Percentiles rank a stretch among this genome's conserved stretches.
Conservation (phyloP, 2,888 invertebrate species). For the Rhodophaea formosa region DNA sequence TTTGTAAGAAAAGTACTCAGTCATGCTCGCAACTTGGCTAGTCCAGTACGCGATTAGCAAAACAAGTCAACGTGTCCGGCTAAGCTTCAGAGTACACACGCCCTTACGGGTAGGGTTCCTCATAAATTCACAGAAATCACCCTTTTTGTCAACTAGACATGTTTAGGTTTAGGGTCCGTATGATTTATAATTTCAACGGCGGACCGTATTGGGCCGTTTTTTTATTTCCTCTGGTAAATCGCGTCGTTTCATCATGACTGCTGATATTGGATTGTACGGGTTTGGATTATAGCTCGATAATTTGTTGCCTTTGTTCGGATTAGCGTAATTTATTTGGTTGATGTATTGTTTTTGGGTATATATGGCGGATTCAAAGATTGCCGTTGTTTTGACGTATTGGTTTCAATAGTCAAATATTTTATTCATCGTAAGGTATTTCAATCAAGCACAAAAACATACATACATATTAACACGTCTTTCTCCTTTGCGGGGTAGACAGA, state of each 20-base stretch:
- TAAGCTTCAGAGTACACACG: slow-evolving; percentile 27
- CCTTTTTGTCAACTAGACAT: slow-evolving; percentile 77
- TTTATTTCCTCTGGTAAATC: slow-evolving; percentile 36
- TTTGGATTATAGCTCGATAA: slow-evolving; percentile 17
- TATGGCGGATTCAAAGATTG: not conserved
- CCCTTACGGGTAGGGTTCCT: slow-evolving; percentile 28
- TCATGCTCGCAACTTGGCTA: too few species aligned
- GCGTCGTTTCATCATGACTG: slow-evolving; percentile 37
- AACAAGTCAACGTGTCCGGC: slow-evolving; percentile 2
- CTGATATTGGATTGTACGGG: slow-evolving; percentile 33
- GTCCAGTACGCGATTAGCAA: not conserved
- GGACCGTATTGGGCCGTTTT: slow-evolving; percentile 39
- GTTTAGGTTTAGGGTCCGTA: slow-evolving; percentile 59
- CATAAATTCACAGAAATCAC: slow-evolving; percentile 70
- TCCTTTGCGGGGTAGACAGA: too few species aligned
- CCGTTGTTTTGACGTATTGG: too few species aligned
- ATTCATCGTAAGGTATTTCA: too few species aligned
- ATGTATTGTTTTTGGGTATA: too few species aligned
- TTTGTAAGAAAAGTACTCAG: too few species aligned
- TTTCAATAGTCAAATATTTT: too few species aligned
- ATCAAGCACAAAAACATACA: too few species aligned
- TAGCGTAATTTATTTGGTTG: slow-evolving; percentile 1
- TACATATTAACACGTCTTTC: too few species aligned
- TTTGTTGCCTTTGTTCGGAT: slow-evolving; percentile 4
- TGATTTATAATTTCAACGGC: slow-evolving; percentile 70